These are phyloP conservation scores for Hypomesus transpacificus DNA, from an alignment of 2,113 vertebrate genomes.

Conservation along the genomic window DNA sequence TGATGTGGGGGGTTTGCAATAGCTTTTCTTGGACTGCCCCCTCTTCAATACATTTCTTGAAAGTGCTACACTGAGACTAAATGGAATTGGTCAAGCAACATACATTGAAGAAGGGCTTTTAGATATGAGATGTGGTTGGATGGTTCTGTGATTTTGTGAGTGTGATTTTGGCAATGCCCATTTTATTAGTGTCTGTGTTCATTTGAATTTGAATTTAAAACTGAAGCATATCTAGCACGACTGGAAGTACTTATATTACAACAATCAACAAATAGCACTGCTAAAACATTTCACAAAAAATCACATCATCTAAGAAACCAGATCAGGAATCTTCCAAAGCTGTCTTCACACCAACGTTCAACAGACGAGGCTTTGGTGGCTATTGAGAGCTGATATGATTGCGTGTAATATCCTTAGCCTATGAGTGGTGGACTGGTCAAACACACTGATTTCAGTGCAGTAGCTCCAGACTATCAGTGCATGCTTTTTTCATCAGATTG, in stretches of 20 bases:
- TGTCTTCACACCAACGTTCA: too few species aligned
- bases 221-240: too few species aligned
- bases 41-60: constrained; percentile 54
- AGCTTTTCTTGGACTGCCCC: constrained; percentile 25
- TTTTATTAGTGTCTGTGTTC: too few species aligned
- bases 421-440: constrained; percentile 24
- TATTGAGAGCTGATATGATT: constrained; percentile 11
- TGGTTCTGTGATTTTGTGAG: background rate
- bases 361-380: background rate
- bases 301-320: too few species aligned
- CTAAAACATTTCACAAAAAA: too few species aligned
- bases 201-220: too few species aligned
- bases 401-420: constrained; percentile 7
- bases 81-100: constrained; percentile 12
- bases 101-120: background rate
- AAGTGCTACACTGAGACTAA: constrained; percentile 36
- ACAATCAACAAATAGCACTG: too few species aligned
- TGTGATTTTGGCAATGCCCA: too few species aligned
- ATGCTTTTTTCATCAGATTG: constrained; percentile 42
- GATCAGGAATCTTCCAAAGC: too few species aligned
- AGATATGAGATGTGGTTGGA: background rate
- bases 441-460: constrained; percentile 21
- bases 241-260: too few species aligned
- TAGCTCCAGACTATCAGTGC: constrained; percentile 4
- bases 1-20: constrained; percentile 47